These are phyloP conservation scores for Oceanodroma leucorhoa DNA, from an alignment of 2,797 vertebrate genomes.

Conservation along the genomic window DNA sequence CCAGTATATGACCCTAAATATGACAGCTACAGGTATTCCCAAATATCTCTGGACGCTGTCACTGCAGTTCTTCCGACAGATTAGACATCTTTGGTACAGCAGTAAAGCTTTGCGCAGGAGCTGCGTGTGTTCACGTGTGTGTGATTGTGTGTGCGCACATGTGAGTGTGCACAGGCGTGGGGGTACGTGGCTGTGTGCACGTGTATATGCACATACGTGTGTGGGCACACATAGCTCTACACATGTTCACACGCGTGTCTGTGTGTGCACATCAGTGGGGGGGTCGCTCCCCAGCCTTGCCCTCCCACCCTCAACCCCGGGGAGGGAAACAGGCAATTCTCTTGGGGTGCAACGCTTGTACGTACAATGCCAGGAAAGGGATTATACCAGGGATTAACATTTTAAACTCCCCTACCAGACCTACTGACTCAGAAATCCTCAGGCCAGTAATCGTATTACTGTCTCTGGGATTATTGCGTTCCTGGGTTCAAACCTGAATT, in stretches of 20 bases:
- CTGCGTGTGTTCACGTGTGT: fast-evolving
- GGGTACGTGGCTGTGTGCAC: fast-evolving
- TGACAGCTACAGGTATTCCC: not conserved
- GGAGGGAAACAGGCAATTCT: slow-evolving; percentile 64
- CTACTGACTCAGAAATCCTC: slow-evolving; percentile 84
- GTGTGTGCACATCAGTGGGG: fast-evolving
- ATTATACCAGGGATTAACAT: slow-evolving; percentile 89
- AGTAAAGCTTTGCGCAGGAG: fast-evolving
- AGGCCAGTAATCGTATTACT: slow-evolving; percentile 81
- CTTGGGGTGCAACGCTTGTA: slow-evolving; percentile 66
- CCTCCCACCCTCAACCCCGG: not conserved
- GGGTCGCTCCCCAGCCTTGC: not conserved
- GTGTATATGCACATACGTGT: fast-evolving
- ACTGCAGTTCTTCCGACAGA: not conserved
- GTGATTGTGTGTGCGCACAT: fast-evolving
- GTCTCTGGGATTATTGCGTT: slow-evolving; percentile 76
- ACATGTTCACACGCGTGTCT: not conserved
- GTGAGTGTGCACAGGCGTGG: fast-evolving
- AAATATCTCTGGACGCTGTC: not conserved
- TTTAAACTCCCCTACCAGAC: slow-evolving; percentile 83
- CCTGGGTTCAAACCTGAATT: slow-evolving; percentile 75
- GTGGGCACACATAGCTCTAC: fast-evolving
- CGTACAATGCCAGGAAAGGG: slow-evolving; percentile 76
- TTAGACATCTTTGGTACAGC: fast-evolving
- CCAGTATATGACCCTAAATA: fast-evolving